Base-by-base conservation (phyloP, 2,888 invertebrate genomes). In the Furcula furcula region DNA sequence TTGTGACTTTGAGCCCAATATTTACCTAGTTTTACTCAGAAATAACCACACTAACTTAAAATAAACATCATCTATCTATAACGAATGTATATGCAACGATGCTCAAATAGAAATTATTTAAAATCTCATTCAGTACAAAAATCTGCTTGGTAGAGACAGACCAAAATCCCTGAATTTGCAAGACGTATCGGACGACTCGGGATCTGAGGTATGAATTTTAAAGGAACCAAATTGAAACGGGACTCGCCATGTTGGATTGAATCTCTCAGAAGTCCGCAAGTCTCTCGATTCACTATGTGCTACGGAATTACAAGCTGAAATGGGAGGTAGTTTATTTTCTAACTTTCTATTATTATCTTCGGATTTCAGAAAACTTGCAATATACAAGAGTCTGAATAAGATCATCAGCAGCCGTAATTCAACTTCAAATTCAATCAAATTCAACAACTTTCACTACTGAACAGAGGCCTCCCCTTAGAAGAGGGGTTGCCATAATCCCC, bases 201-300 rank as follows among this genome's bases (percentile, higher is more conserved):
- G 39, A 56, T 50, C 46, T 52, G 55, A 56, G 54, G 53, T 54
- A 62, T 55, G 55, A 64, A 65, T 65, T 60, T 65, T 64, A 62
- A 64, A 65, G 49, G 44, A 46, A 55, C 46, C 40, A 62, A 60
- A 65, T 64, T 62, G 60, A 59, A 65, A 55, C 52, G 46, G 37
- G 42, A 26, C 28, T 39, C 20, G 30, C 41, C 14, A 40, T 33
- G 36, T 44, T 43, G 47, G 40, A 55, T 45, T 44, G 42, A 38
- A 53, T 50, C 23, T 41, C 28, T 40, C 35, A 18, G 13, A n/a
- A 37, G 29, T 34, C 29, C 9, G 13, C 14, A 29, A 35, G 49
- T 41, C 25, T 36, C 46, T 26, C 35, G n/a, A 39, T 39, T 43
- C 34, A 14, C 26, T 30, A 18, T 31, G 27, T 34, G 26, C 32